Conservation (phyloP, 2,113 vertebrate genomes). For the Rynchops niger region DNA sequence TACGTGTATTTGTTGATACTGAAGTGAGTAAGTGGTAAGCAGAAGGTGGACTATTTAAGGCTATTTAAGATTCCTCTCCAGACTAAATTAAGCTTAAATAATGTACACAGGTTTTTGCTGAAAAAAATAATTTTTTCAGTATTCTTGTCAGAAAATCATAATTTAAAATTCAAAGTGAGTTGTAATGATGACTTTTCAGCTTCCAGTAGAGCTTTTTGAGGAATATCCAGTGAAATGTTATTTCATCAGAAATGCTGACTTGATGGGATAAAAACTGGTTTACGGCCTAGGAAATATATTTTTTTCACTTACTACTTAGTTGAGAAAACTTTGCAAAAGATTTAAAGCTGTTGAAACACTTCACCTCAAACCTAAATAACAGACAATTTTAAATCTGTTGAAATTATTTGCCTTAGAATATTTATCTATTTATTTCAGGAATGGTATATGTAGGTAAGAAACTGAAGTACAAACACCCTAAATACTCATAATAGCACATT, state of each 20-base stretch:
- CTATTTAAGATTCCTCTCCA: background rate
- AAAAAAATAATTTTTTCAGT: background rate
- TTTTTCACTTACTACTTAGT: background rate
- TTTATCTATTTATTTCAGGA: background rate
- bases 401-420: background rate
- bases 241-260: background rate
- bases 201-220: background rate
- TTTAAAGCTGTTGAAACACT: background rate
- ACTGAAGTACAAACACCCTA: background rate
- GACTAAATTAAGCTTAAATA: background rate
- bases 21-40: background rate
- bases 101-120: background rate
- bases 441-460: background rate
- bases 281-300: background rate
- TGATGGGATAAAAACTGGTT: background rate
- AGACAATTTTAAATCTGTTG: background rate
- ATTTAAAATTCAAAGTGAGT: background rate
- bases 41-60: background rate
- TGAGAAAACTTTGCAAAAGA: background rate
- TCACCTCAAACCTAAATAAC: background rate
- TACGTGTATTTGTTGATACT: background rate
- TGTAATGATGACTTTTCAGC: background rate
- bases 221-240: background rate
- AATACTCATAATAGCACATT: background rate
- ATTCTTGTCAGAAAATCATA: background rate